A percentile compares a stretch with the other conserved stretches of the same genome.
These are phyloP conservation scores for Tonatia bakeri DNA, from an alignment of 2,113 vertebrate genomes.

Conservation along the genomic window DNA sequence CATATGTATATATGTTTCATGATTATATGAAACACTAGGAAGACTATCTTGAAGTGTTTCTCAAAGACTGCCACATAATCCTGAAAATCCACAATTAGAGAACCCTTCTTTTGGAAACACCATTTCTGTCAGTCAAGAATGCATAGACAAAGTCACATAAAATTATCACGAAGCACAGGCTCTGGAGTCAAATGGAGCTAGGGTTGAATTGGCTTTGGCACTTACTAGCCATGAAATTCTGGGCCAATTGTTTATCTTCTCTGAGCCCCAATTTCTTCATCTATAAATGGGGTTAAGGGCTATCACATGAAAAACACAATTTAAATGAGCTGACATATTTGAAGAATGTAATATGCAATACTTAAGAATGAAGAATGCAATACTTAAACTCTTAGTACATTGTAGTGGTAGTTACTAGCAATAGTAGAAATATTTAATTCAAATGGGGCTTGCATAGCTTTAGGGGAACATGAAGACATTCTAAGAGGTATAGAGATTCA, in stretches of 20 bases:
- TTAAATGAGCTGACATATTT: slow-evolving; percentile 18
- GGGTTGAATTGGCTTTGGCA: background rate
- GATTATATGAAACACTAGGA: background rate
- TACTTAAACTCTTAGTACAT: background rate
- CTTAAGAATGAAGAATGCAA: background rate
- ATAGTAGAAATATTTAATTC: background rate
- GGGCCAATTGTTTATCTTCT: background rate
- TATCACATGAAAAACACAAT: background rate
- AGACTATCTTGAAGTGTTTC: background rate
- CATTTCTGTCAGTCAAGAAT: background rate
- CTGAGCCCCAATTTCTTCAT: background rate
- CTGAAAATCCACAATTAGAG: background rate
- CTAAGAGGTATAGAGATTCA: background rate
- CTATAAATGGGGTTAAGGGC: background rate
- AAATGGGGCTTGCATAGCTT: background rate
- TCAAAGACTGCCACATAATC: background rate
- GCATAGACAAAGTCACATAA: background rate
- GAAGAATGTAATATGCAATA: background rate
- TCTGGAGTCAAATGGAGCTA: background rate
- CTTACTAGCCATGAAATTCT: background rate
- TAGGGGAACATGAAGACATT: background rate
- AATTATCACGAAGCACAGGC: background rate
- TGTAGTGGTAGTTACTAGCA: background rate
- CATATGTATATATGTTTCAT: background rate
- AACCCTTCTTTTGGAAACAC: background rate